A percentile compares a stretch with the other conserved stretches of the same genome.
phyloP scores from a whole-genome alignment of 2,113 vertebrate species.

The Hippocampus comes region DNA sequence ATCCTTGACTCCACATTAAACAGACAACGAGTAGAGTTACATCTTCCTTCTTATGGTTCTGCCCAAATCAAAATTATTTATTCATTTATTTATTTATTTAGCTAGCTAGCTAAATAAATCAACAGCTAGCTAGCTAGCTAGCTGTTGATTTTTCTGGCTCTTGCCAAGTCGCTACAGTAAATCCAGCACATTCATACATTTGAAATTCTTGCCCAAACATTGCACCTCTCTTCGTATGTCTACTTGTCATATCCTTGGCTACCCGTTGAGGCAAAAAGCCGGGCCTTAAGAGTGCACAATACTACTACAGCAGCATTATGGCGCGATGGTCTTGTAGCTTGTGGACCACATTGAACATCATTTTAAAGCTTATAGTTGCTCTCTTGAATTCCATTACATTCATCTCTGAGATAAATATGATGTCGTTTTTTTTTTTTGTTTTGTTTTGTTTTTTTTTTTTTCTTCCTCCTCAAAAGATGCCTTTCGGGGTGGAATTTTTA shows the following conservation, averaged over 20 bases:
- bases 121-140: too few species aligned
- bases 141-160: neutral
- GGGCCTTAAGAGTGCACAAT: neutral
- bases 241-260: neutral
- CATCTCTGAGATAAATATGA: neutral
- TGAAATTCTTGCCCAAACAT: neutral
- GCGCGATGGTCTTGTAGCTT: neutral
- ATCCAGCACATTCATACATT: neutral
- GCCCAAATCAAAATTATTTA: too few species aligned
- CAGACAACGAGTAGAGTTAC: too few species aligned
- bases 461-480: neutral
- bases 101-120: too few species aligned
- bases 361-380: neutral
- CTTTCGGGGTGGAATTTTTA: slow-evolving; percentile 9
- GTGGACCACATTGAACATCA: neutral
- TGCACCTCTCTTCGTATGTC: neutral
- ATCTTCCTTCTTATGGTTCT: too few species aligned
- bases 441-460: neutral
- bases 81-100: too few species aligned
- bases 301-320: neutral
- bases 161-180: neutral
- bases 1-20: too few species aligned
- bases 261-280: neutral
- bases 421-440: neutral
- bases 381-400: neutral